Evolutionary conservation across 2,797 vertebrate species (phyloP), one percentile per base, ranked within the genome.

Genomic region (Rhinatrema bivittatum): DNA sequence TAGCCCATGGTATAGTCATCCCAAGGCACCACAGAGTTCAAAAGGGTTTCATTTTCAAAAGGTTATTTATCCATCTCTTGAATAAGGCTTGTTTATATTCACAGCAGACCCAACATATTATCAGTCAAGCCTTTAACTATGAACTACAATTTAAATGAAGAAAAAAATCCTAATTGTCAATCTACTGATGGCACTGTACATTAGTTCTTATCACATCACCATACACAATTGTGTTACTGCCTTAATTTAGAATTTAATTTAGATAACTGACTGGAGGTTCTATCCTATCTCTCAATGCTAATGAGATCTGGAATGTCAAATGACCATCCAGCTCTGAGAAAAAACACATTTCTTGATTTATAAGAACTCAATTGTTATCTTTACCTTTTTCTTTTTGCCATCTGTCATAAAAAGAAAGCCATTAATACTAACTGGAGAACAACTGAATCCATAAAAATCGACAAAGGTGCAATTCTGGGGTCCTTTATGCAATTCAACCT

Each of bases 181-280:
- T 7, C 19, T 33, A 13, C 36, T 10, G n/a, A 19, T 32, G 31
- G 23, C 42, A 56, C 17, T 43, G 6, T 33, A 40, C 40, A 47
- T 37, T 46, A 50, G 29, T n/a, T 42, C 22, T 59, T 58, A 56
- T 24, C 25, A 39, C 20, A 60, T 36, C 49, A 43, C 9, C 29
- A 21, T 35, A 33, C 32, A 49, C 20, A 26, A 62, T 63, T 45
- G 50, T 53, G 32, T 60, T 46, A 49, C 44, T 41, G 68, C 18
- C 18, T 33, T 65, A 20, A 70, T 54, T 62, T 52, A 16, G 11
- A 61, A 46, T 58, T 70, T 50, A 48, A 60, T 65, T 63, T 58
- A 56, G 32, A 46, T 53, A 61, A 43, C 15, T 27, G n/a, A 56
- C 56, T 58, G 43, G 13, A 20, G 6, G 28, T 29, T 52, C 0